Percentiles rank a stretch among this genome's conserved stretches.
phyloP scores from a whole-genome alignment of 2,113 vertebrate species.

The chimpanzee (Pan troglodytes) region NHGRI_mPanTro3-v2.1_pri NC_072416.2:82703501-82704000 shows the following conservation, averaged over 20 bases:
- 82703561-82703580: fast-evolving
- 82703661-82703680: background rate
- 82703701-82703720: background rate
- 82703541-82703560: background rate
- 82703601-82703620: fast-evolving
- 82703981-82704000: background rate
- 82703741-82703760: fast-evolving
- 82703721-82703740: background rate
- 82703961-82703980: background rate
- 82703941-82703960: background rate
- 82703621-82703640: background rate
- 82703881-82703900: too few species aligned
- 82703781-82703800: too few species aligned
- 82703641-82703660: fast-evolving
- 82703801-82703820: background rate
- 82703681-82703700: background rate
- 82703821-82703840: background rate
- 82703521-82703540: background rate
- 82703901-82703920: background rate
- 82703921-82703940: background rate
- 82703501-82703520: background rate
- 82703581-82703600: background rate
- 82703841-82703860: background rate
- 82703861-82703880: background rate
- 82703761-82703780: fast-evolving